phyloP scores from a whole-genome alignment of 2,888 invertebrate genomes.

The Abscondita cerata region DNA sequence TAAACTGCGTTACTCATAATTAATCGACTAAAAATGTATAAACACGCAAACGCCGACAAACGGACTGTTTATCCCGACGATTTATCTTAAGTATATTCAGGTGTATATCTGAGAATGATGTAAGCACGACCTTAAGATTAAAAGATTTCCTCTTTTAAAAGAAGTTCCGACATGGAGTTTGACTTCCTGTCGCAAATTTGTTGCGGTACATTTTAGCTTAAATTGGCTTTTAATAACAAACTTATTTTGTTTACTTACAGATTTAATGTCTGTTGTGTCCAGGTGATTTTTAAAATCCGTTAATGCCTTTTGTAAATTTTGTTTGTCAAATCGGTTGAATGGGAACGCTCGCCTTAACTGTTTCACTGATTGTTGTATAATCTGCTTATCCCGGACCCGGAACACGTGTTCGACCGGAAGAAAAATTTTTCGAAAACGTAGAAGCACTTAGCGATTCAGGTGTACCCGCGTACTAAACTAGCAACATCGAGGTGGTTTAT shows the following conservation, averaged over 20 bases:
- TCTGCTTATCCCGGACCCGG: conserved; percentile 1
- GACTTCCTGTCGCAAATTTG: conserved; percentile 21
- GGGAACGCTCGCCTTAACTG: conserved; percentile 3
- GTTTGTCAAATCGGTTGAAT: conserved; percentile 11
- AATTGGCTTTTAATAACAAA: neutral
- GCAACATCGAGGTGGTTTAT: conserved; percentile 47
- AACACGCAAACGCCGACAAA: conserved; percentile 9
- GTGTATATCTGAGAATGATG: conserved; percentile 12
- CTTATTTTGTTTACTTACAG: conserved; percentile 7
- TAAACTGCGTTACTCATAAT: neutral
- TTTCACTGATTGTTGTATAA: conserved; percentile 5
- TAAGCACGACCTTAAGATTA: conserved; percentile 27
- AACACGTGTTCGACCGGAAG: conserved; percentile 6
- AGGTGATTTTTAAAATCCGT: conserved; percentile 7
- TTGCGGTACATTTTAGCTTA: too few relatives aligned
- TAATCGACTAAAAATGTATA: neutral
- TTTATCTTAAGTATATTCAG: conserved; percentile 24
- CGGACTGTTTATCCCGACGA: conserved; percentile 11
- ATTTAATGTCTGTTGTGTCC: neutral
- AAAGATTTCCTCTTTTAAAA: conserved; percentile 25
- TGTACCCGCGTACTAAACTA: conserved; percentile 47
- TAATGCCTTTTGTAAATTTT: neutral
- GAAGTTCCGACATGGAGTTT: conserved; percentile 19
- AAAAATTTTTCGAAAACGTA: neutral
- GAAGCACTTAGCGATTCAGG: conserved; percentile 5